These are phyloP conservation scores for Drosophila fuyamai DNA, from an alignment of 1,140 invertebrate species.

Conservation along the genomic window DNA sequence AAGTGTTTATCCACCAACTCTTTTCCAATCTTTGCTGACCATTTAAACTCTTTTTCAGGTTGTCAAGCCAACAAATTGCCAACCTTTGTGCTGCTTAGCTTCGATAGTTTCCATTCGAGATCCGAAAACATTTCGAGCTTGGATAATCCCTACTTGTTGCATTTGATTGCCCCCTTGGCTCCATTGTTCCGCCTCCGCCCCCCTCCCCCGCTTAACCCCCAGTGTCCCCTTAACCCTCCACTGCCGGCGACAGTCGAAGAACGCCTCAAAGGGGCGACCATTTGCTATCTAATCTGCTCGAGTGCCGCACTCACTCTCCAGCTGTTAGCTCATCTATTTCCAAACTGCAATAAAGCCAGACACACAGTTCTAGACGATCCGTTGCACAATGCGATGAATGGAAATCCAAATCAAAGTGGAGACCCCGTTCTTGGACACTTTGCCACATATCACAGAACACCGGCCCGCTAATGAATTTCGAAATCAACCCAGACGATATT, in stretches of 20 bases:
- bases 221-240: background rate
- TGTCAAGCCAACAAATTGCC: conserved; percentile 50
- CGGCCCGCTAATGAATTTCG: conserved; percentile 75
- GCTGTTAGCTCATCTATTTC: conserved; percentile 80
- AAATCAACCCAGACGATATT: conserved; percentile 68
- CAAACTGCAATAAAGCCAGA: conserved; percentile 75
- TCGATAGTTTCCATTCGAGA: conserved; percentile 6
- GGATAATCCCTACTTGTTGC: conserved; percentile 56
- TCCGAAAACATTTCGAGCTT: conserved; percentile 32
- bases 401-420: conserved; percentile 53
- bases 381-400: conserved; percentile 45
- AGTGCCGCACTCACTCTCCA: conserved; percentile 76
- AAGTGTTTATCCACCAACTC: conserved; percentile 9
- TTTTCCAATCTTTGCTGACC: conserved; percentile 10
- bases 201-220: no score
- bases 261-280: conserved; percentile 46
- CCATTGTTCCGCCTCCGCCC: conserved; percentile 10
- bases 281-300: conserved; percentile 75
- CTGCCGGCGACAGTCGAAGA: background rate
- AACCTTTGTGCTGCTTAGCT: conserved; percentile 40
- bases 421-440: conserved; percentile 36
- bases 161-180: conserved; percentile 39
- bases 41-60: conserved; percentile 41
- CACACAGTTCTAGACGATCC: conserved; percentile 37
- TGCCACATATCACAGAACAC: conserved; percentile 48